A percentile compares a stretch with the other conserved stretches of the same genome.
Conservation (phyloP, 2,888 invertebrate genomes). For the Erebia ligea region DNA sequence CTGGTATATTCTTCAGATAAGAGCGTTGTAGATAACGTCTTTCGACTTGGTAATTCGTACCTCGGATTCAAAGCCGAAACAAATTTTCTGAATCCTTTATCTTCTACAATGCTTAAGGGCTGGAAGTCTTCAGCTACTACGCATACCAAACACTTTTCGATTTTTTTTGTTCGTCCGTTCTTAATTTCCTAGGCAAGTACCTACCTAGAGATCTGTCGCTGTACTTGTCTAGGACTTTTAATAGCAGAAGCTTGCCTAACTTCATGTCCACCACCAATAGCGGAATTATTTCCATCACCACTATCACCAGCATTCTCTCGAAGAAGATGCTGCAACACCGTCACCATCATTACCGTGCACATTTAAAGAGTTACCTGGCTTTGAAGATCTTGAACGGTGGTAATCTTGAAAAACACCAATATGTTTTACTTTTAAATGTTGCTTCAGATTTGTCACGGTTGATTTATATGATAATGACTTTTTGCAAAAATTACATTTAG, state of each 20-base stretch:
- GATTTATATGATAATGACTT: too few relatives aligned
- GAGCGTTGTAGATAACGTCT: constrained; percentile 31
- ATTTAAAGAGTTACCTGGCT: too few relatives aligned
- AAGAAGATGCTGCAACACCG: too few relatives aligned
- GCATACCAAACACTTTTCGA: background rate
- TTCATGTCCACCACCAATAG: background rate
- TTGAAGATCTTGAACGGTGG: too few relatives aligned
- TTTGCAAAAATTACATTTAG: too few relatives aligned
- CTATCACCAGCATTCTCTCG: background rate
- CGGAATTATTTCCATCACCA: background rate
- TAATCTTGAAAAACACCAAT: too few relatives aligned
- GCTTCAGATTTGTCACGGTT: too few relatives aligned
- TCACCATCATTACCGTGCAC: too few relatives aligned
- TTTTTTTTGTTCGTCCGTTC: background rate
- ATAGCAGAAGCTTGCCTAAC: background rate
- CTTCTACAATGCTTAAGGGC: background rate
- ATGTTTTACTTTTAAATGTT: too few relatives aligned
- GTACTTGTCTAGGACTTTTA: background rate
- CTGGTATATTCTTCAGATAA: constrained; percentile 31
- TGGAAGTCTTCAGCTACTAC: background rate
- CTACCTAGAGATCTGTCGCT: background rate
- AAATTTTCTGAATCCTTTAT: background rate
- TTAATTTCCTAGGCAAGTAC: background rate
- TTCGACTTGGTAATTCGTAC: constrained; percentile 32
- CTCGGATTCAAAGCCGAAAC: constrained; percentile 26